Evolutionary conservation across 2,797 vertebrate species (phyloP), one percentile per base, ranked within the genome.

Genomic region (Tadarida brasiliensis): DNA sequence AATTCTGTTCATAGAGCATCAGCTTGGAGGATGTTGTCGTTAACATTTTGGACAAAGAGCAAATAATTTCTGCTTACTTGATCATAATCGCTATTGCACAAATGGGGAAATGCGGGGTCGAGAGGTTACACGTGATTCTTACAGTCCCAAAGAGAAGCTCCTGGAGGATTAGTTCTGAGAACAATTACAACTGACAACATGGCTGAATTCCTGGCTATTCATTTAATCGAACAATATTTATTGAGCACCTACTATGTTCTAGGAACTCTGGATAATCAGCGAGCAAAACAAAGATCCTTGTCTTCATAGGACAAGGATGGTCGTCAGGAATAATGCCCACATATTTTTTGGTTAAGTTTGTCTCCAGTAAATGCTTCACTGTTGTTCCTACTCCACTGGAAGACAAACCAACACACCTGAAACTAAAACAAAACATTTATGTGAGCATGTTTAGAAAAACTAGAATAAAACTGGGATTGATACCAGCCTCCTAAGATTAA

Each of bases 71-170:
- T 76, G 12, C 47, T 73, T 71, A 68, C 56, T 63, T 87, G 56
- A 44, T 56, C 84, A 77, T 74, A 93, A 81, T 90, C 87, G 65
- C 33, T 39, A 57, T 92, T 92, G 81, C 47, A 85, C 47, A 87
- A 81, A 82, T 20, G 47, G 14, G 10, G 56, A 96, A 83, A 61
- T 70, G n/a, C 92, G 49, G 61, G 28, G 14, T 91, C 71, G 78
- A 85, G 49, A 95, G n/a, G 20, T 56, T 68, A 59, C 24, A 44
- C 0, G 1, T 61, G 20, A 67, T 84, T 77, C 59, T 83, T 61
- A 76, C 3, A 78, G 17, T 77, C 12, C 61, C 33, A 24, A 59
- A 70, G 63, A 68, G 84, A 63, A 56, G 87, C 63, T 68, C 24
- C 86, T 83, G 54, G 56, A 89, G 49, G 49, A 73, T 94, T 47